Conservation (phyloP, 2,797 vertebrate species). For the Silurus lanzhouensis region DNA sequence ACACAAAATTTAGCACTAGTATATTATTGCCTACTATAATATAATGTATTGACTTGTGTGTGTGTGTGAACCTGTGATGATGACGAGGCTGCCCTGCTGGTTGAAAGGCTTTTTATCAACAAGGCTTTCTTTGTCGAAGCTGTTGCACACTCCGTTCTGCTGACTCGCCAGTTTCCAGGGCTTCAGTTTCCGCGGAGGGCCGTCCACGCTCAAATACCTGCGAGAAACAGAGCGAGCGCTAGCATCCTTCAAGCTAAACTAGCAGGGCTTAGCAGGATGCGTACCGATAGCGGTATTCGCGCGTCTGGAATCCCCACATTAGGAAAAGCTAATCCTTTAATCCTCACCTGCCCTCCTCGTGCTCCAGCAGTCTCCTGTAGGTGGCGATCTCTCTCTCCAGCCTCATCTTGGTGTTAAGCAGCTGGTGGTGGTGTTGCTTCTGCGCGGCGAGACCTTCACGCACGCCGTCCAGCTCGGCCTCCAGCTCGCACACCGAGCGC, state of each 20-base stretch:
- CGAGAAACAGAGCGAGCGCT: not conserved
- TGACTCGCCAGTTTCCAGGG: slow-evolving; percentile 62
- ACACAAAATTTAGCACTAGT: too few species aligned
- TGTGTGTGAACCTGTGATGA: slow-evolving; percentile 69
- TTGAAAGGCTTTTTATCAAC: slow-evolving; percentile 62
- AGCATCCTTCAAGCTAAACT: not conserved
- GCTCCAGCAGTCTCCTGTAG: slow-evolving; percentile 88
- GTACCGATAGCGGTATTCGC: not conserved
- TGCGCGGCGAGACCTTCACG: slow-evolving; percentile 84
- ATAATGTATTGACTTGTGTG: not conserved
- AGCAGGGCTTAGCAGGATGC: not conserved
- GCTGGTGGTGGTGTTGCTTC: slow-evolving; percentile 83
- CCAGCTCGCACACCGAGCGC: slow-evolving; percentile 81
- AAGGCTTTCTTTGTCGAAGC: slow-evolving; percentile 34
- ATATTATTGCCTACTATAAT: not conserved
- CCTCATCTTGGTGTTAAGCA: slow-evolving; percentile 93
- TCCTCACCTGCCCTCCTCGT: slow-evolving; percentile 89
- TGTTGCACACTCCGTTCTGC: slow-evolving; percentile 60
- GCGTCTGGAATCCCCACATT: not conserved
- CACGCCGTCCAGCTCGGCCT: slow-evolving; percentile 86
- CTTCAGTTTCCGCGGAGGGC: slow-evolving; percentile 54
- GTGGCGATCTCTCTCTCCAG: slow-evolving; percentile 91
- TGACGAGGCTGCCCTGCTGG: slow-evolving; percentile 71
- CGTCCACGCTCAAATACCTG: slow-evolving; percentile 65
- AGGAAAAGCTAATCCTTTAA: not conserved